Evolutionary conservation across 1,140 invertebrate species (phyloP).

Genomic region (Melitaea cinxia): DNA sequence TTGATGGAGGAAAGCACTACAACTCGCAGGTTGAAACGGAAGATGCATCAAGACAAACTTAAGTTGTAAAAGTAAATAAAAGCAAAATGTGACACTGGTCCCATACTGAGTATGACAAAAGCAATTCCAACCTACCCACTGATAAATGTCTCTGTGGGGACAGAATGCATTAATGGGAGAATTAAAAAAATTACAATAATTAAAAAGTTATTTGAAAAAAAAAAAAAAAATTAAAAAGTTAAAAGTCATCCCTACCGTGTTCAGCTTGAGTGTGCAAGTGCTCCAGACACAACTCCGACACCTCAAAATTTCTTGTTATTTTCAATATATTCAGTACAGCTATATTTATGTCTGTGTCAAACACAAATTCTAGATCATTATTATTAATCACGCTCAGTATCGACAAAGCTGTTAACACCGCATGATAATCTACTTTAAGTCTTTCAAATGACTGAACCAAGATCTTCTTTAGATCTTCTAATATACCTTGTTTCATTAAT

Average conservation of each 20-base stretch:
- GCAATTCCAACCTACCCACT: no score
- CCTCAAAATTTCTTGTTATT: slow-evolving; percentile 84
- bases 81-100: no score
- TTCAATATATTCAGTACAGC: slow-evolving; percentile 84
- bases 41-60: no score
- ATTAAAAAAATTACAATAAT: not conserved
- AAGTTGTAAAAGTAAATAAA: no score
- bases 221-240: not conserved
- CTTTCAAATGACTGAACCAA: slow-evolving; percentile 64
- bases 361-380: slow-evolving; percentile 82
- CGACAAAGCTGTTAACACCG: slow-evolving; percentile 84
- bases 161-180: no score
- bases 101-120: no score
- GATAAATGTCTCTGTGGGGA: no score
- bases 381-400: slow-evolving; percentile 90
- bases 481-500: slow-evolving; percentile 86
- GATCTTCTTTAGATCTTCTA: slow-evolving; percentile 82
- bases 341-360: slow-evolving; percentile 82
- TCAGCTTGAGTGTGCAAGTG: slow-evolving; percentile 88
- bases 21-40: no score
- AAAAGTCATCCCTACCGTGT: slow-evolving; percentile 82
- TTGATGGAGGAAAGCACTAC: no score
- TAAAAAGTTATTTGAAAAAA: not conserved
- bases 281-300: slow-evolving; percentile 89
- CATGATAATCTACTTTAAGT: slow-evolving; percentile 68